Base-by-base conservation (phyloP, 2,888 invertebrate species). In the Augochlorella aurata region DNA sequence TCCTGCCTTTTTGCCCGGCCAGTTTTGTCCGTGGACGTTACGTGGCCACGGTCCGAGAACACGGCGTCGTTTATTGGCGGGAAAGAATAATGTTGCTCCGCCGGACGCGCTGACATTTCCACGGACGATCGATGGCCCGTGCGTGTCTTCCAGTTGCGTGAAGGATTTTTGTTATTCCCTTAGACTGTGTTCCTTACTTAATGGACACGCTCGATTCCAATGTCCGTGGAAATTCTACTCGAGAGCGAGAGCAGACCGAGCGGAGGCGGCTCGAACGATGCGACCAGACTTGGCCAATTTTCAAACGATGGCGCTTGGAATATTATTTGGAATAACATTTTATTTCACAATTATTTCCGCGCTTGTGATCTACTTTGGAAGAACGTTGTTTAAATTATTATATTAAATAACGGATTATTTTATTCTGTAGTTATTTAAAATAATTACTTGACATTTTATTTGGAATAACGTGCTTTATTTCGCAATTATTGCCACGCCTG, bases 131-230 rank as follows among this genome's bases (percentile, higher is more conserved):
- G 79, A 79, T 79, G 80, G 18, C 14, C 24, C 77, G 70, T 79
- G 77, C 81, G 73, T 79, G 79, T 70, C 69, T 66, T 73, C 66
- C 16, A 21, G 79, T 80, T 58, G 77, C 73, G 80, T 73, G 80
- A 65, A 78, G 68, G 68, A 78, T 73, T 78, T 69, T 78, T 78
- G 38, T 79, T 70, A 65, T 65, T 65, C 52, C 47, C 10, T 45
- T n/a, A 9, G 52, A 38, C 50, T 14, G 45, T 21, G 74, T 78
- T 69, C 76, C 68, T 76, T 50, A 66, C 66, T 77, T 71, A 71
- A 79, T 67, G 58, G 77, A 77, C 79, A 61, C 38, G 21, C 54
- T 68, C 75, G 78, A 50, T 69, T 14, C 47, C 16, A 29, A n/a
- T 18, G 16, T 29, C 45, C 49, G 61, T 21, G 49, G 47, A 38